These are phyloP conservation scores for Myripristis jacobus DNA, from an alignment of 2,797 vertebrate species.

Conservation along the genomic window DNA sequence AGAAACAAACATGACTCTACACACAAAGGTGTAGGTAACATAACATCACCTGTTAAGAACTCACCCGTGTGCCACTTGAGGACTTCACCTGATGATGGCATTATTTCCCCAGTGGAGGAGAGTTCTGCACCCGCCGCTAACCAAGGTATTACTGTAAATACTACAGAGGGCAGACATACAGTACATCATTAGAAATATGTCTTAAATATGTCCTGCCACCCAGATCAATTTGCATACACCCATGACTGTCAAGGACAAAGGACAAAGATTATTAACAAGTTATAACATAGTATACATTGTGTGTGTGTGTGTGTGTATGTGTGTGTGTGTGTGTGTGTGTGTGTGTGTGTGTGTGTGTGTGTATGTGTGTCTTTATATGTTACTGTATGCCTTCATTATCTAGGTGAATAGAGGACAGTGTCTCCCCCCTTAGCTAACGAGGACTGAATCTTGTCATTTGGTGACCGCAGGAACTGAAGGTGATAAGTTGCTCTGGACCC, in stretches of 20 bases:
- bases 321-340: no score
- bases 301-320: no score
- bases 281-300: no score
- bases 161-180: no score
- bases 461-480: slow-evolving; percentile 67
- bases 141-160: slow-evolving; percentile 28
- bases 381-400: background rate
- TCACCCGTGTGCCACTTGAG: background rate
- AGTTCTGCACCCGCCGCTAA: background rate
- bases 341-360: background rate
- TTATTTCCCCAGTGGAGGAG: background rate
- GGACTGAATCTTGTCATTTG: background rate
- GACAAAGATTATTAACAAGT: no score
- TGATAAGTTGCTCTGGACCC: slow-evolving; percentile 73
- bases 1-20: slow-evolving; percentile 7
- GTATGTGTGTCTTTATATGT: no score
- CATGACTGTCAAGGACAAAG: background rate
- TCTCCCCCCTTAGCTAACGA: background rate
- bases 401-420: background rate
- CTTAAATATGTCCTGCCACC: background rate
- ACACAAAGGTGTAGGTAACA: background rate
- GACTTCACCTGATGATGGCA: background rate
- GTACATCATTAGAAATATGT: background rate
- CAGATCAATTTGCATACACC: background rate
- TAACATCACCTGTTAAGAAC: background rate